Conservation (phyloP, 2,113 vertebrate species). For the Arvicanthis niloticus region DNA sequence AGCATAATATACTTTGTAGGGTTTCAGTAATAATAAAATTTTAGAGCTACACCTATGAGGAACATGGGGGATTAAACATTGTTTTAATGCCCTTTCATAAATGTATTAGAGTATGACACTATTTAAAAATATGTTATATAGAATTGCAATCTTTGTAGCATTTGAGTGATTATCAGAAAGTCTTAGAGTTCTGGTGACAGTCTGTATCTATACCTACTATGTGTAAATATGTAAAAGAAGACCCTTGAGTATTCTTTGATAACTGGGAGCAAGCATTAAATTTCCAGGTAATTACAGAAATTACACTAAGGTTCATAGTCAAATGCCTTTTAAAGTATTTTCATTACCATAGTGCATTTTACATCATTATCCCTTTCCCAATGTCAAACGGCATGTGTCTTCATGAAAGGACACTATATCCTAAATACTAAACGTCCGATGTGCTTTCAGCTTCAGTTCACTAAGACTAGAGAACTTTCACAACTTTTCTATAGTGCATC, state of each 20-base stretch:
- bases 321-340: slow-evolving; percentile 22
- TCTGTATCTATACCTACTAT: not conserved
- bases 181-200: not conserved
- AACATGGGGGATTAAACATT: not conserved
- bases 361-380: not conserved
- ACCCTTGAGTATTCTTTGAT: not conserved
- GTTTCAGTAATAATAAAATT: slow-evolving; percentile 1
- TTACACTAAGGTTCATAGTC: not conserved
- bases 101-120: not conserved
- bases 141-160: not conserved
- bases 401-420: not conserved
- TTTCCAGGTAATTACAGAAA: not conserved
- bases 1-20: not conserved
- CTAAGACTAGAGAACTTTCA: not conserved
- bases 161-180: not conserved
- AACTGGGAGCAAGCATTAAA: not conserved
- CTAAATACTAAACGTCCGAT: not conserved
- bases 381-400: not conserved
- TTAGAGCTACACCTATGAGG: not conserved
- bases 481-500: not conserved
- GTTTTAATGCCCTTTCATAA: slow-evolving; percentile 3
- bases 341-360: slow-evolving; percentile 19
- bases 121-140: not conserved
- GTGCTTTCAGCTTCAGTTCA: not conserved
- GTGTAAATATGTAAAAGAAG: not conserved